Evolutionary conservation across 1,140 invertebrate genomes (phyloP), one percentile per base, ranked within the genome.

Genomic region (Zaprionus lachaisei): DNA sequence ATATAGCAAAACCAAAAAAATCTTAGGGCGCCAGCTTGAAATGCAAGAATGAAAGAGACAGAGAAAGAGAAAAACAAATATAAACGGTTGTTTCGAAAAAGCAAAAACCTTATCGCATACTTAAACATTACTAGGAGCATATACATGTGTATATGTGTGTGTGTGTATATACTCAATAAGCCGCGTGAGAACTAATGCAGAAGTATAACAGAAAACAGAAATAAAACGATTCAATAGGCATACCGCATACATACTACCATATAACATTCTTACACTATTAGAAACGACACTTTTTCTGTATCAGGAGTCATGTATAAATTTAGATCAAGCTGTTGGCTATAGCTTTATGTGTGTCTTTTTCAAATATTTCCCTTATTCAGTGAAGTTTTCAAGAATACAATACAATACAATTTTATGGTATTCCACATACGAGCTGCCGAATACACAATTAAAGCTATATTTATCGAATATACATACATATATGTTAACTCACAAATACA

Each of bases 61-160:
- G 6, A 38, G 44, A 44, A 28, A 62, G 26, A 58, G 34, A 47
- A 61, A 67, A 63, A 38, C 44, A 41, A 47, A 58, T 17, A 66
- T 12, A 51, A 68, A 66, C 34, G 66, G 69, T 80, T 80, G 79
- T 74, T 71, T 47, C 68, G 58, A 54, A 38, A 60, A 69, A 51
- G 47, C n/a, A 65, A 49, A 44, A 34, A 34, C 31, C 28, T 38
- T 47, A 34, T 56, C 15, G 31, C 58, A 64, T 57, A 37, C 20
- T 22, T 54, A 63, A 70, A 62, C 34, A 69, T 63, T 11, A 72
- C 12, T 34, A 11, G 38, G 26, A 31, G 5, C 28, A 73, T 34
- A 58, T 63, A 44, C 15, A 61, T 6, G 17, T 26, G 22, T 20
- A 15, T 38, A 31, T 56, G 26, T 56, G 54, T 51, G 20, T 51